Evolutionary conservation across 2,113 vertebrate species (phyloP), one percentile per base, ranked within the genome.

Genomic region (Pteropus alecto): DNA sequence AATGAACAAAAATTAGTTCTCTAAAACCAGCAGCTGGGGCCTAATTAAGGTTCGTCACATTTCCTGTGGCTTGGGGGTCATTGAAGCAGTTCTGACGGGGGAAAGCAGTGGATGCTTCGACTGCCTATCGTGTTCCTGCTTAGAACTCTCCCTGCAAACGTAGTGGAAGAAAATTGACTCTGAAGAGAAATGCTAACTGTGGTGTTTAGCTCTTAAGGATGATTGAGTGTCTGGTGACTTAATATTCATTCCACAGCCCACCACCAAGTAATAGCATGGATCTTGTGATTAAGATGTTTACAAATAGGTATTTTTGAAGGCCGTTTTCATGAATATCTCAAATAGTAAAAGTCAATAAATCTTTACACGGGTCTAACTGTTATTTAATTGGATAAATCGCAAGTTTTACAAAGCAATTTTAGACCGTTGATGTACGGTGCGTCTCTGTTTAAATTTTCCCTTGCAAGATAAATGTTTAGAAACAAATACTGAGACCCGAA

Each of bases 271-370:
- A 87, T 38, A 74, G 41, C 76, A 93, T 54, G 96, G 77, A 85
- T 87, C 15, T 84, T 94, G 88, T 93, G 96, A 96, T 97, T 97
- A 95, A 95, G 94, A 63, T 96, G 87, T 97, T 95, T 96, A 92
- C 95, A 87, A 87, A 96, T 85, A 94, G 70, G 70, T 88, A 63
- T 90, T 84, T 67, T 84, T 61, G 87, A 97, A 97, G 74, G 79
- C 71, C 63, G 58, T 90, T 96, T 96, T 8, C 83, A 68, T 94
- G 92, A 92, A 92, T 95, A 90, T 90, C 70, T 96, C 65, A 95
- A 95, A 71, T 3, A 87, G 54, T 14, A 38, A 74, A 84, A 85
- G 95, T 97, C 94, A 87, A 96, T 97, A 97, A 96, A 97, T 97
- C 93, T 95, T 46, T 56, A 70, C 33, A 35, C 48, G 41, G 38